A percentile compares a stretch with the other conserved stretches of the same genome.
phyloP scores from a whole-genome alignment of 2,113 vertebrate species.

The Callochromis pleurospilus region DNA sequence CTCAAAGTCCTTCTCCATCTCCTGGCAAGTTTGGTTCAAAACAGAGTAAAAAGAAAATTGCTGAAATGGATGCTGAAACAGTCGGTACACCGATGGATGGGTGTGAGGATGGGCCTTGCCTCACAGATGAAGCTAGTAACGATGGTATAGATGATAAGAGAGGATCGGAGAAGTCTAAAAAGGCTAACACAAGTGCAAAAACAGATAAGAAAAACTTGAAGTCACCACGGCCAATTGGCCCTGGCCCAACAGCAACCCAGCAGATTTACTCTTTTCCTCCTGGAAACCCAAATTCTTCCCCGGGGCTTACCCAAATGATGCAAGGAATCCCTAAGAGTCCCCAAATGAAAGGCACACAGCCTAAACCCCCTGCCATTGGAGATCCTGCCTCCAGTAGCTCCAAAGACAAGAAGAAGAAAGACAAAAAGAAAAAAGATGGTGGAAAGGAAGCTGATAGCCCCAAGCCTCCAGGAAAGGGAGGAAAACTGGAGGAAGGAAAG shows the following conservation, averaged over 20 bases:
- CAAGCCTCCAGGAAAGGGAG: conserved; percentile 82
- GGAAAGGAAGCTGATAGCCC: conserved; percentile 88
- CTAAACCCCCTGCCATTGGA: conserved; percentile 86
- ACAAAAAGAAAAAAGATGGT: conserved; percentile 93
- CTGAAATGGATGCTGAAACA: conserved; percentile 81
- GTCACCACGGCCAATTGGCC: conserved; percentile 82
- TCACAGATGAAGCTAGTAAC: conserved; percentile 89
- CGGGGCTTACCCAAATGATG: conserved; percentile 81
- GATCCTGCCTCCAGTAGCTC: conserved; percentile 84
- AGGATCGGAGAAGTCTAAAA: conserved; percentile 84
- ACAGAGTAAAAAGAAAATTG: conserved; percentile 90
- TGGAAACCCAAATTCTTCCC: conserved; percentile 80
- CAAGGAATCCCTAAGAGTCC: conserved; percentile 93
- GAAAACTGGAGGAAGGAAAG: conserved; percentile 87
- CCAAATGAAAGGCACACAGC: conserved; percentile 91
- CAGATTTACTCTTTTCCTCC: conserved; percentile 88
- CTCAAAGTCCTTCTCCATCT: conserved; percentile 90
- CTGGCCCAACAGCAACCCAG: conserved; percentile 73
- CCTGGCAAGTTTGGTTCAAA: conserved; percentile 87
- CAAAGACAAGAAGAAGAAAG: conserved; percentile 99
- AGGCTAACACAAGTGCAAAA: conserved; percentile 75
- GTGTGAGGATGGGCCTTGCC: conserved; percentile 87
- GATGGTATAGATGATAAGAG: conserved; percentile 93
- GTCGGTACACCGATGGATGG: conserved; percentile 81
- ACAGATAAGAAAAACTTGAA: conserved; percentile 93